Evolutionary conservation across 2,888 invertebrate genomes (phyloP), one percentile per base, ranked within the genome.

Genomic region (Brachylomia viminalis): DNA sequence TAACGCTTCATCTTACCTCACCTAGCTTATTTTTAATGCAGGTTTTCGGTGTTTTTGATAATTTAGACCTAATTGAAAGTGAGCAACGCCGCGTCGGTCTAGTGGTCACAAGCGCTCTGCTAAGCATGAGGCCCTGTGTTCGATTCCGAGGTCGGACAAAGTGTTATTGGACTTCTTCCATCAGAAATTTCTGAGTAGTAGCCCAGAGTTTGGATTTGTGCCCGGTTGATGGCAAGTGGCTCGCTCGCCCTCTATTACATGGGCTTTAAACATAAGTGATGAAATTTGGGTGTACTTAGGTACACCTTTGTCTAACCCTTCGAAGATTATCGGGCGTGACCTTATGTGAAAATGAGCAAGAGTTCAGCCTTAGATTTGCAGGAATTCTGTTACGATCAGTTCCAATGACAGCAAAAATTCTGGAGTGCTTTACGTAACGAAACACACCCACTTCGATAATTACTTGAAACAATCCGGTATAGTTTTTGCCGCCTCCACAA

Each of bases 401-500:
- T 27, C 42, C 15, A 49, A 62, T n/a, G 27, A 49, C 20, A 27
- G 13, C n/a, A 15, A 52, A 47, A 27, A 65, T 4, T 73, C 33
- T 1, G 15, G 33, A 47, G 59, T 52, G 20, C 15, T 79, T 64
- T 33, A 58, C 2, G 33, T 59, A 54, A 65, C 27, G 17, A 73
- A n/a, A 45, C 52, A 64, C 42, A 38, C 65, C 42, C 54, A 52
- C 64, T 33, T 66, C 27, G 7, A 62, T 45, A 3, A 52, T 62
- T 70, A 66, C 54, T 82, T 58, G 5, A 67, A 82, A 77, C 61
- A 71, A 71, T 67, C 56, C 30, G 52, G 52, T 65, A 45, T 27
- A 54, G n/a, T 59, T 72, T 78, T 83, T 80, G 73, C 54, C 56
- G 54, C 61, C 42, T 68, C 61, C 56, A 69, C n/a, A 20, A 30